phyloP scores from a whole-genome alignment of 2,888 invertebrate species.

The Andrena minutula region DNA sequence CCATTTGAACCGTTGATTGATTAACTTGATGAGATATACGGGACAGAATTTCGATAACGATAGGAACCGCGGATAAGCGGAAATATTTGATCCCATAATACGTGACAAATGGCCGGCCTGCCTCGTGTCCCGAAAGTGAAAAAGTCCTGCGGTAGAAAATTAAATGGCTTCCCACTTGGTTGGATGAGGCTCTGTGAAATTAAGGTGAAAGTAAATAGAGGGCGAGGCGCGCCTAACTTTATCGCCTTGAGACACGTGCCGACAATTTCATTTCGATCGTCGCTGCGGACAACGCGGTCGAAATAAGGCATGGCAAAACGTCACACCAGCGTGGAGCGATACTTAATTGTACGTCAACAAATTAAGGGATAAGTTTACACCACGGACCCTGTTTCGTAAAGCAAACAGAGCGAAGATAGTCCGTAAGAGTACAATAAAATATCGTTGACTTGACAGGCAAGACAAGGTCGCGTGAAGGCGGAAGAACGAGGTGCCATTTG shows the following conservation, averaged over 20 bases:
- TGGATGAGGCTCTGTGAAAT: constrained; percentile 4
- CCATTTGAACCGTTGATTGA: constrained; percentile 55
- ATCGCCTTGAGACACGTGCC: constrained; percentile 13
- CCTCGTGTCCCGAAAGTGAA: not conserved
- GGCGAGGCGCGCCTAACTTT: constrained; percentile 15
- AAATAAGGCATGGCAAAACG: not conserved
- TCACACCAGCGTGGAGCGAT: not conserved
- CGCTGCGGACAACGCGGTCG: not conserved
- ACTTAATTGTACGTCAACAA: not conserved
- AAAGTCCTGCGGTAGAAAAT: constrained; percentile 1
- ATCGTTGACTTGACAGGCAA: not conserved
- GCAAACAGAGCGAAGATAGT: not conserved
- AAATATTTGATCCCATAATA: constrained; percentile 31
- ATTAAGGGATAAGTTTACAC: not conserved
- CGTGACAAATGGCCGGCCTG: not conserved
- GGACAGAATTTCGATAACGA: constrained; percentile 49
- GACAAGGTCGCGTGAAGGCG: not conserved
- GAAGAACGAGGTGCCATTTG: not conserved
- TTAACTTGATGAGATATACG: constrained; percentile 47
- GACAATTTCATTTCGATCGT: not conserved
- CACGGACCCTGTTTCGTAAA: not conserved
- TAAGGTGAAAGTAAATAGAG: constrained; percentile 14
- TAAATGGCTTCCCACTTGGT: constrained; percentile 19
- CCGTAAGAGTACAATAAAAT: not conserved
- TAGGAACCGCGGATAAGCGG: constrained; percentile 25